Percentiles rank a stretch among this genome's conserved stretches.
Evolutionary conservation across 2,888 invertebrate species (phyloP).

Genomic region (Rotaria magnacalcarata): DNA sequence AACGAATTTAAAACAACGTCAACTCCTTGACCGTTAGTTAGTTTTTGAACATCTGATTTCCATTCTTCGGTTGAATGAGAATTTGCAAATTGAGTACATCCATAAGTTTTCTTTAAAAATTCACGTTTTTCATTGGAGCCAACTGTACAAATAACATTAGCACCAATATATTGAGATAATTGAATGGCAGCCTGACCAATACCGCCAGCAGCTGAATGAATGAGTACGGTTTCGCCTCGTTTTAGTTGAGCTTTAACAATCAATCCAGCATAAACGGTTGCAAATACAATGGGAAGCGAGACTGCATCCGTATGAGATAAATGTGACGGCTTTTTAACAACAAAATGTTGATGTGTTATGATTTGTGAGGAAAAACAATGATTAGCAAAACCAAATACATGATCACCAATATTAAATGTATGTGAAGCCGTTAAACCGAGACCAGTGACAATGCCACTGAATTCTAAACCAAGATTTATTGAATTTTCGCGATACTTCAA

Average conservation of each 20-base stretch:
- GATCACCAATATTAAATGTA: constrained; percentile 24
- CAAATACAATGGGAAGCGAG: constrained; percentile 32
- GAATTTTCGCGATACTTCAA: background rate
- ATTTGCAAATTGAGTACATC: constrained; percentile 23
- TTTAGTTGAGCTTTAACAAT: constrained; percentile 36
- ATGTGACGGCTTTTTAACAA: constrained; percentile 13
- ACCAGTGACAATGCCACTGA: constrained; percentile 15
- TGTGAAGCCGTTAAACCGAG: background rate
- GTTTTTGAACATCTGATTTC: constrained; percentile 31
- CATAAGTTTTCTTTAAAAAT: constrained; percentile 12
- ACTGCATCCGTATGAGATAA: constrained; percentile 6
- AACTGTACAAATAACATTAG: constrained; percentile 37
- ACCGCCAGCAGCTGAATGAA: constrained; percentile 56
- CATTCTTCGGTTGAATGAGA: constrained; percentile 34
- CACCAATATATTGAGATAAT: constrained; percentile 26
- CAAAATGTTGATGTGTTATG: constrained; percentile 21
- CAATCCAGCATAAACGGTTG: constrained; percentile 38
- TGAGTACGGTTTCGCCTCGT: constrained; percentile 52
- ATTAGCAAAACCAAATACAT: constrained; percentile 32
- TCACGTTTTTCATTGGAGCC: constrained; percentile 33
- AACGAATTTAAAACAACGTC: constrained; percentile 37
- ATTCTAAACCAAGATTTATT: constrained; percentile 32
- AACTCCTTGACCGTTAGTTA: constrained; percentile 39
- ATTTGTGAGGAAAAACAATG: constrained; percentile 35
- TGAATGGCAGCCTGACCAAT: constrained; percentile 49